Evolutionary conservation across 2,113 vertebrate species (phyloP).

Genomic region (Echinops telfairi): DNA sequence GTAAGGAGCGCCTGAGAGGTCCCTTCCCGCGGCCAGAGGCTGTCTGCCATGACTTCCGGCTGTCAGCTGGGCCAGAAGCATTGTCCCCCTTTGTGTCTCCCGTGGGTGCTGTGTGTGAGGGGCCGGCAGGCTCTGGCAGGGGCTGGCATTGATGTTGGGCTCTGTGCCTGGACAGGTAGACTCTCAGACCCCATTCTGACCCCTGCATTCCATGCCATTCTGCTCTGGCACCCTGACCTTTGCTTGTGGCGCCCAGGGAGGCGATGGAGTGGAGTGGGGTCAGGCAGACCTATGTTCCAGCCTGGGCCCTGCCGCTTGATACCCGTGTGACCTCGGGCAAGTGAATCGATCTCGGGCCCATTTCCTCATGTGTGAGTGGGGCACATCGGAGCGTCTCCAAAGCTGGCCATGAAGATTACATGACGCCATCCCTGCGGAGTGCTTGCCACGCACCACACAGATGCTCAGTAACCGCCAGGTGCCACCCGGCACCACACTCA

Average conservation of each 20-base stretch:
- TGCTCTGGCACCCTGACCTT: neutral
- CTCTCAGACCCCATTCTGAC: neutral
- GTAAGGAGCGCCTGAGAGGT: conserved; percentile 82
- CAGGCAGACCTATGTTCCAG: neutral
- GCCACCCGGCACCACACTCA: neutral
- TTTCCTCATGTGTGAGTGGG: neutral
- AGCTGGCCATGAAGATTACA: neutral
- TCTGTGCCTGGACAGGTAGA: neutral
- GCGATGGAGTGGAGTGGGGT: neutral
- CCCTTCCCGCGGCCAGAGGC: neutral
- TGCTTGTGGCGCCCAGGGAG: neutral
- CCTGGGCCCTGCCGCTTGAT: neutral
- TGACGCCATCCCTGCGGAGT: conserved; percentile 1
- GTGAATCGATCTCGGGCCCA: neutral
- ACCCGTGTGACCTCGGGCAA: neutral
- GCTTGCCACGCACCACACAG: neutral
- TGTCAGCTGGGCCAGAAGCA: neutral
- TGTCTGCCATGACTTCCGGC: neutral
- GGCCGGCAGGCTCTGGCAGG: neutral
- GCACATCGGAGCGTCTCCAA: neutral
- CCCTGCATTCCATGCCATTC: neutral
- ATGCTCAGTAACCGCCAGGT: neutral
- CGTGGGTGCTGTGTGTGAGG: neutral
- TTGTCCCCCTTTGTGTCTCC: neutral
- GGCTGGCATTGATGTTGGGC: neutral